Evolutionary conservation across 1,140 invertebrate genomes (phyloP), one percentile per base, ranked within the genome.

Genomic region (Neodiprion pinetum): DNA sequence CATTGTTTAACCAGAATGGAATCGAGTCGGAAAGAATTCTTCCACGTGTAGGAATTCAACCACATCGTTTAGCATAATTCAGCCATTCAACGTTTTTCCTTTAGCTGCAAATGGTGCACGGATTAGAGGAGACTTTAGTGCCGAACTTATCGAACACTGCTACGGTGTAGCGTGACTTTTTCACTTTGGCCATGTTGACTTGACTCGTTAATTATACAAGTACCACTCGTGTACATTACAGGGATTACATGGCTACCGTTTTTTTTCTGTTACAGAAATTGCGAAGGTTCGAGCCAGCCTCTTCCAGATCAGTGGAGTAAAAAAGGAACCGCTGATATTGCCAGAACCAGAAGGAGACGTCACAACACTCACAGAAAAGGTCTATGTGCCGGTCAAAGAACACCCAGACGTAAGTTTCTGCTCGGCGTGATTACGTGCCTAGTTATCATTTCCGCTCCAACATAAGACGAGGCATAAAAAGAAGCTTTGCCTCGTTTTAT

Each of bases 361-460:
- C 79, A 94, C 96, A 74, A 96, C 96, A 82, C 92, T 98, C 80
- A 96, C 96, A 89, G 98, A 99, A 92, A 99, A 99, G 93, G 96
- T 99, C 82, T 99, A 98, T 91, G 98, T 99, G 84, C 99, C 99
- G 88, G 96, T 98, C 79, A 99, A 99, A 93, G 98, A 99, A 89
- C 96, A 99, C 90, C 99, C 99, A 91, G 98, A 99, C 88, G 98
- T 99, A 92, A 97, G 96, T 96, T 70, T 73, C 69, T 40, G 5
- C 28, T 40, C 1, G 28, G 28, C 23, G n/a, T 72, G 53, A 3
- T 17, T 61, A 61, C n/a, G 11, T 14, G 17, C 21, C n/a, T 17
- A 21, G 9, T 70, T 77, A 48, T 73, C 74, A 76, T 69, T 14
- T n/a, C 7, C 21, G 17, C 21, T 69, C 23, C 11, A 9, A 61